phyloP scores from a whole-genome alignment of 1,140 invertebrate species.

The Chymomyza costata region DNA sequence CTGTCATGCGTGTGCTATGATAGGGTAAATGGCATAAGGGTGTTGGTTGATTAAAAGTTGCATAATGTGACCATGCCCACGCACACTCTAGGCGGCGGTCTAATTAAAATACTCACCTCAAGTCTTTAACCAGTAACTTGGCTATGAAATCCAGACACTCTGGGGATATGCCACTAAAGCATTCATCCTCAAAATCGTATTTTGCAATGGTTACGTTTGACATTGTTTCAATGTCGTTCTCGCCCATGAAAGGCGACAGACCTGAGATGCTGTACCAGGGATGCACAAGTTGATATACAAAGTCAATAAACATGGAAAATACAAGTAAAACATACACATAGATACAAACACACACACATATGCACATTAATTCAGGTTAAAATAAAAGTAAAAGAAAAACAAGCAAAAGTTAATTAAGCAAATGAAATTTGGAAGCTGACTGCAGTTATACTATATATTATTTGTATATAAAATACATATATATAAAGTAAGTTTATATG shows the following conservation, averaged over 20 bases:
- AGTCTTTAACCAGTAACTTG: slow-evolving; percentile 91
- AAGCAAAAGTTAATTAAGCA: slow-evolving; percentile 60
- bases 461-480: too few relatives aligned
- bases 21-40: background rate
- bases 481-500: too few relatives aligned
- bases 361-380: too few relatives aligned
- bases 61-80: slow-evolving; percentile 9
- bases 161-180: slow-evolving; percentile 92
- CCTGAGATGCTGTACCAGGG: slow-evolving; percentile 88
- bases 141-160: slow-evolving; percentile 95
- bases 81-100: slow-evolving; percentile 20
- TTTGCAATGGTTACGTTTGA: slow-evolving; percentile 96
- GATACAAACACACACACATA: slow-evolving; percentile 53
- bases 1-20: slow-evolving; percentile 83
- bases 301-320: slow-evolving; percentile 70
- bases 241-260: slow-evolving; percentile 98
- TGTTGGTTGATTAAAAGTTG: slow-evolving; percentile 30
- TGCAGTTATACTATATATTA: too few relatives aligned
- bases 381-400: slow-evolving; percentile 39
- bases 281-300: slow-evolving; percentile 19
- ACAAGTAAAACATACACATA: slow-evolving; percentile 60
- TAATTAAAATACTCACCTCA: slow-evolving; percentile 84
- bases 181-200: slow-evolving; percentile 96
- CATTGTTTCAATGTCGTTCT: slow-evolving; percentile 97
- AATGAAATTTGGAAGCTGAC: slow-evolving; percentile 51